phyloP scores from a whole-genome alignment of 1,140 invertebrate species.

The Cotesia typhae region DNA sequence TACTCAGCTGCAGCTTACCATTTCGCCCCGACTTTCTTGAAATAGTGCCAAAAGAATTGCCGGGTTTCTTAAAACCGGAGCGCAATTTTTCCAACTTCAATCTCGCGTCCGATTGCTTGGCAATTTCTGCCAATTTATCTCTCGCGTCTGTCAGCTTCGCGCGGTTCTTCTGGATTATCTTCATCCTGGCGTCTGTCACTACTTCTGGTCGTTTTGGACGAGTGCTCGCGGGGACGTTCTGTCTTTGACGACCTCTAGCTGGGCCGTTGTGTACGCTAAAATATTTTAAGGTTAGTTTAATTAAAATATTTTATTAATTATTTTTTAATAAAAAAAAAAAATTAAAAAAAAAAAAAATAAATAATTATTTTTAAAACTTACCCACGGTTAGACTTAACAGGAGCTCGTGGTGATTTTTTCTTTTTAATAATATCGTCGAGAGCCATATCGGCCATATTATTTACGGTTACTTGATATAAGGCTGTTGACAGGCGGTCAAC shows the following conservation, averaged over 20 bases:
- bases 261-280: conserved; percentile 16
- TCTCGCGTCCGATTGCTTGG: conserved; percentile 73
- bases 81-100: conserved; percentile 68
- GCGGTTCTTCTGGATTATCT: conserved; percentile 76
- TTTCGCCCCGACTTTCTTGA: conserved; percentile 65
- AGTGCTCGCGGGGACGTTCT: conserved; percentile 29
- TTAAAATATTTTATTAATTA: not conserved
- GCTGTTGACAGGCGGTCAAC: too few relatives aligned
- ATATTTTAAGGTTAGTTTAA: not conserved
- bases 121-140: conserved; percentile 74
- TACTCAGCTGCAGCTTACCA: conserved; percentile 65
- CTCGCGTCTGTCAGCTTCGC: conserved; percentile 73
- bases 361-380: conserved; percentile 11
- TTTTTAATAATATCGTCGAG: conserved; percentile 36
- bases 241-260: not conserved
- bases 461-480: too few relatives aligned
- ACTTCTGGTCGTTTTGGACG: conserved; percentile 31
- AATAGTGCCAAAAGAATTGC: conserved; percentile 52
- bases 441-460: conserved; percentile 32
- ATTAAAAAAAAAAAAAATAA: not conserved
- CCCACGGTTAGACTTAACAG: conserved; percentile 22
- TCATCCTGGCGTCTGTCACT: conserved; percentile 73
- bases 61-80: conserved; percentile 53
- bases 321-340: not conserved
- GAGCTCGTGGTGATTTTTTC: conserved; percentile 25